These are phyloP conservation scores for Ochotona curzoniae DNA, from an alignment of 2,113 vertebrate genomes.

Conservation along the genomic window DNA sequence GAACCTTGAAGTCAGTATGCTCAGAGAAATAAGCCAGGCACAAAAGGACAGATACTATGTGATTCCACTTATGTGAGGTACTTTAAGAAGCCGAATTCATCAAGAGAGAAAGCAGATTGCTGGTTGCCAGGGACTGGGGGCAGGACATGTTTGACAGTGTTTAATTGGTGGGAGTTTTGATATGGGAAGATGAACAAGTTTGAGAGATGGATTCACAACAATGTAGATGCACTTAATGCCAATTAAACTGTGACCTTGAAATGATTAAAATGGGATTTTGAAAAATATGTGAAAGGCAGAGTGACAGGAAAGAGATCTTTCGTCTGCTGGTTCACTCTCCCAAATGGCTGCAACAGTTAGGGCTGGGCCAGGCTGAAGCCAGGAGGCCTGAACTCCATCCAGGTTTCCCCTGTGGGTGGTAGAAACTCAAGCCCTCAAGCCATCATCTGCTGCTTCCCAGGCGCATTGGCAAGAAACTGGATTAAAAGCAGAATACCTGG, in stretches of 20 bases:
- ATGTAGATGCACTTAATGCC: background rate
- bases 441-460: too few species aligned
- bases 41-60: background rate
- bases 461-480: too few species aligned
- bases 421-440: too few species aligned
- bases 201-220: background rate
- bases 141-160: background rate
- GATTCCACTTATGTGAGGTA: background rate
- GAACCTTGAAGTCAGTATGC: background rate
- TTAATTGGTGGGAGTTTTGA: background rate
- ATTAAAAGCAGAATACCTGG: too few species aligned
- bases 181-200: background rate
- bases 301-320: too few species aligned
- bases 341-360: too few species aligned
- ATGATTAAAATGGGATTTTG: background rate
- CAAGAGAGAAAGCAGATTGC: background rate
- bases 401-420: too few species aligned
- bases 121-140: background rate
- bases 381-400: too few species aligned
- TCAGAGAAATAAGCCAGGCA: background rate
- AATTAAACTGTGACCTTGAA: background rate
- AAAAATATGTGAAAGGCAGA: too few species aligned
- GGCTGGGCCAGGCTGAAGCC: too few species aligned
- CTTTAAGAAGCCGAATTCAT: background rate
- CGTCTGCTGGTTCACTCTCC: too few species aligned